A percentile compares a stretch with the other conserved stretches of the same genome.
Evolutionary conservation across 1,140 invertebrate genomes (phyloP).

Genomic region (Cherax quadricarinatus): DNA sequence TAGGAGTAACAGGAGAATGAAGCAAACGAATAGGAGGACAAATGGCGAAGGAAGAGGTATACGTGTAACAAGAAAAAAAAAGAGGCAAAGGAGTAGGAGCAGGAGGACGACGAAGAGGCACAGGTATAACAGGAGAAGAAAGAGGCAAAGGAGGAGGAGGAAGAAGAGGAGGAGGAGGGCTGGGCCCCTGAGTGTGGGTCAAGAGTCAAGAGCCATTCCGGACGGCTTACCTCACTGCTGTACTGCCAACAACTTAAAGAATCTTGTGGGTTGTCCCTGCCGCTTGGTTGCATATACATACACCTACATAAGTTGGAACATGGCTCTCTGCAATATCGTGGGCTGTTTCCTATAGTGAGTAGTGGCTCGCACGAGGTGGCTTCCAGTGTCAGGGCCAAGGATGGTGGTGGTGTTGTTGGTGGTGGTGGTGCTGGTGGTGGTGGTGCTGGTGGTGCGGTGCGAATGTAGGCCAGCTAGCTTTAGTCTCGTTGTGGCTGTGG

Average conservation of each 20-base stretch:
- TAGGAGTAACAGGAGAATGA: too few relatives aligned
- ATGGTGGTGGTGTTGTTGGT: slow-evolving; percentile 45
- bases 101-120: too few relatives aligned
- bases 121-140: not conserved
- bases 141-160: not conserved
- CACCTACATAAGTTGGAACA: too few relatives aligned
- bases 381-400: slow-evolving; percentile 69
- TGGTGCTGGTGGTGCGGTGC: slow-evolving; percentile 34
- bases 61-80: too few relatives aligned
- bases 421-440: slow-evolving; percentile 10
- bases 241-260: not conserved
- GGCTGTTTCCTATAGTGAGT: not conserved
- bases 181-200: slow-evolving; percentile 11
- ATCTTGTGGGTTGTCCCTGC: not conserved
- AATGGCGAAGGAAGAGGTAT: too few relatives aligned
- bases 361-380: not conserved
- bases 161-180: not conserved
- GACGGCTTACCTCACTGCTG: not conserved
- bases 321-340: too few relatives aligned
- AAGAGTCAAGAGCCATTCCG: slow-evolving; percentile 40
- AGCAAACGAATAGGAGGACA: too few relatives aligned
- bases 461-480: slow-evolving; percentile 62
- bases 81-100: too few relatives aligned
- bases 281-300: too few relatives aligned
- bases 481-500: slow-evolving; percentile 62